Base-by-base conservation (phyloP, 1,140 invertebrate genomes). In the Conopomorpha cramerella region DNA sequence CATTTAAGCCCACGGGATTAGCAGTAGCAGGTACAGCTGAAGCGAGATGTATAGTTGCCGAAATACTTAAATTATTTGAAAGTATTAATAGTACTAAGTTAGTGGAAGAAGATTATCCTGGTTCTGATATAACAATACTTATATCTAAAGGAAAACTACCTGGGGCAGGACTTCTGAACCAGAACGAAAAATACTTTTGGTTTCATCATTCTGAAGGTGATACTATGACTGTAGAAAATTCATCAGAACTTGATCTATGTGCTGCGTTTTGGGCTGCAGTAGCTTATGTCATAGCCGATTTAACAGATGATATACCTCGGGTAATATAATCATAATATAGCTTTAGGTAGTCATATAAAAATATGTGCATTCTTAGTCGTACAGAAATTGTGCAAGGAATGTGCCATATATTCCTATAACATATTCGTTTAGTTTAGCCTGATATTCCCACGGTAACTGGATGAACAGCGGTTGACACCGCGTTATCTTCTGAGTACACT, bases 161-260 rank as follows among this genome's bases (percentile, higher is more conserved):
- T 6, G 81, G 81, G 7, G 82, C 76, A 1, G 79, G 77, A 35
- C 63, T 89, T 0, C 61, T 79, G 27, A 89, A 82, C 39, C 60
- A 78, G 28, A 84, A 86, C 51, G 79, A 82, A 14, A 76, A 77
- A 42, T 91, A 91, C 51, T 90, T 89, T 51, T 86, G 84, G 78
- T 91, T 81, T 55, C 89, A 91, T 65, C 89, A 91, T 54, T 74
- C 82, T 0, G 63, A 84, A 34, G 88, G 82, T 2, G 89, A 92
- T 51, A 88, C 82, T 0, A 86, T 91, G 81, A 65, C 80, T n/a
- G 81, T 87, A 0, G 79, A 87, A 57, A 64, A 88, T 63, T 58
- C 85, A 2, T 54, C 59, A 17, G 57, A 55, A n/a, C 58, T 92
- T 43, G 86, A 91, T 48, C 67, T 77, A 39, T 80, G 80, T 38